These are phyloP conservation scores for Gymnocephalus cernua DNA, from an alignment of 2,113 vertebrate genomes.

Conservation along the genomic window DNA sequence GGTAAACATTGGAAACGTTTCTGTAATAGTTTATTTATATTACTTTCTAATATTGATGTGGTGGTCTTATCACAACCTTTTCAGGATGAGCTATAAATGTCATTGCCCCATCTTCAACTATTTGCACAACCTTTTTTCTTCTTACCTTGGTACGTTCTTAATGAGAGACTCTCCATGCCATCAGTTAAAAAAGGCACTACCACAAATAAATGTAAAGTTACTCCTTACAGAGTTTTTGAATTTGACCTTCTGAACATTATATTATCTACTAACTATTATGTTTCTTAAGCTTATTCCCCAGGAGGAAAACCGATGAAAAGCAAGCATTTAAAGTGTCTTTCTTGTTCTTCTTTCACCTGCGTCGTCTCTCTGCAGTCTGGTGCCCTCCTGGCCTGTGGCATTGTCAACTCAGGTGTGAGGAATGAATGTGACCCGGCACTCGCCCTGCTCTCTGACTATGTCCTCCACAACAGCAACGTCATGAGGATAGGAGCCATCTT, in stretches of 20 bases:
- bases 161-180: neutral
- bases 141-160: neutral
- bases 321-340: neutral
- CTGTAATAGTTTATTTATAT: neutral
- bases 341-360: neutral
- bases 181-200: neutral
- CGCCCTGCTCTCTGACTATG: conserved; percentile 96
- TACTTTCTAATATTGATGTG: neutral
- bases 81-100: too few relatives aligned
- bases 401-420: conserved; percentile 97
- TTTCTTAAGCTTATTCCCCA: neutral
- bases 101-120: too few relatives aligned
- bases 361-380: conserved; percentile 86
- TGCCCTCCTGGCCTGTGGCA: conserved; percentile 96
- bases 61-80: neutral
- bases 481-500: conserved; percentile 99
- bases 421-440: conserved; percentile 98
- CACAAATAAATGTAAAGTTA: neutral
- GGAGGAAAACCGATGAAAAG: neutral
- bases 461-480: conserved; percentile 97
- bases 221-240: too few relatives aligned
- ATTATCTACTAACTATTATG: neutral
- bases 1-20: conserved; percentile 76
- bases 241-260: neutral
- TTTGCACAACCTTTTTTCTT: too few relatives aligned